Base-by-base conservation (phyloP, 2,113 vertebrate species). In the Tauraco erythrolophus region DNA sequence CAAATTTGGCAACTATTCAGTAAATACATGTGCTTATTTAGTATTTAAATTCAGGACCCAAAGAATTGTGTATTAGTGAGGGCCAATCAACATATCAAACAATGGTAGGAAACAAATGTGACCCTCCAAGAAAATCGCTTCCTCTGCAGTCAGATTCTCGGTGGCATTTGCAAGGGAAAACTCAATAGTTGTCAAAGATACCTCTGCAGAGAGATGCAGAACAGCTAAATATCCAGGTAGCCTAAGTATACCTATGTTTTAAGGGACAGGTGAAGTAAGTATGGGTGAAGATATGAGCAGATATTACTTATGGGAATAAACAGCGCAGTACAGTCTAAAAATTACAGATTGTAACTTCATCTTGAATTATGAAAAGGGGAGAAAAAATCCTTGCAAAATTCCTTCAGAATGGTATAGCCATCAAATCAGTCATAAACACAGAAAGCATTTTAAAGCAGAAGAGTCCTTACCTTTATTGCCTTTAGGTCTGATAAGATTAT, bases 21-120 rank as follows among this genome's bases (percentile, higher is more conserved):
- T 90, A 71, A 79, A 84, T 68, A n/a, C 28, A 64, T 53, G 51
- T 90, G 54, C 24, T 68, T 65, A 35, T 78, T 94, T 19, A 27
- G 45, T 93, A 96, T 86, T 89, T 94, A 94, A 92, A 97, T 84
- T 94, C 83, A 93, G 66, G 22, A 84, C 65, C 31, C 64, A 74
- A 86, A 6, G 28, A 96, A 31, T 33, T 71, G 35, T 58, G 60
- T 51, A 94, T 84, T 80, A 90, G 33, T 41, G 45, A 92, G 74
- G 82, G 48, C 31, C 54, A 91, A 91, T 60, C 9, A 33, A 92
- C 51, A 58, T 8, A 66, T 10, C 25, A 10, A 95, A 50, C 48
- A 85, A 50, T 11, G 13, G 46, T 37, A 62, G 56, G 22, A 51
- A 97, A 66, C 19, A 80, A 87, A 53, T 9, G 12, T 50, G 45